Evolutionary conservation across 2,113 vertebrate genomes (phyloP).

Genomic region (Poecilia latipinna): DNA sequence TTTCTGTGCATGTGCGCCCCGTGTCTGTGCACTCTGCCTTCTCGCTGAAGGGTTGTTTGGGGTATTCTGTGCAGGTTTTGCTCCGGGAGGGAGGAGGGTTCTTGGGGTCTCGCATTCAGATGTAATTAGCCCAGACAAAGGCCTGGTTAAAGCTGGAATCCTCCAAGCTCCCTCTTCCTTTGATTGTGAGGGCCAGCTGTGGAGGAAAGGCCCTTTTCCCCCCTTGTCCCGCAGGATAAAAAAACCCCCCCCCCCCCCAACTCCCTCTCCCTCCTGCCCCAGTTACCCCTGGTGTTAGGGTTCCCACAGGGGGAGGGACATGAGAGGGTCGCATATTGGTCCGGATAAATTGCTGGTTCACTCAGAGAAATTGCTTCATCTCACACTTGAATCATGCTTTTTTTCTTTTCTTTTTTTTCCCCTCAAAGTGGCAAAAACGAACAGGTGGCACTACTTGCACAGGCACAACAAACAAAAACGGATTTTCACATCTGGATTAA

Average conservation of each 20-base stretch:
- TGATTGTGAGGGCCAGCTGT: conserved; percentile 81
- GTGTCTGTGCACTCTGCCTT: conserved; percentile 48
- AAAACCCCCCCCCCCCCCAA: conserved; percentile 52
- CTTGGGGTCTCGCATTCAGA: conserved; percentile 78
- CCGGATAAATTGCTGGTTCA: conserved; percentile 52
- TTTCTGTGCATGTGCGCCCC: conserved; percentile 41
- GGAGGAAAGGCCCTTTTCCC: conserved; percentile 81
- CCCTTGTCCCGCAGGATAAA: conserved; percentile 76
- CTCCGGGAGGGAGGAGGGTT: conserved; percentile 57
- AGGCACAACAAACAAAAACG: conserved; percentile 17
- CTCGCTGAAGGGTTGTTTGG: conserved; percentile 75
- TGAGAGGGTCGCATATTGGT: conserved; percentile 57
- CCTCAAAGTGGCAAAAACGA: conserved; percentile 21
- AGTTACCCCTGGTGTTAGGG: conserved; percentile 59
- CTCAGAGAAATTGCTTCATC: conserved; percentile 36
- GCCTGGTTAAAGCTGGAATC: conserved; percentile 82
- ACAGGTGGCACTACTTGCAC: conserved; percentile 29
- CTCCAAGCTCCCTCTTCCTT: conserved; percentile 73
- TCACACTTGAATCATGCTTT: conserved; percentile 41
- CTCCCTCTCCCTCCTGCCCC: conserved; percentile 37
- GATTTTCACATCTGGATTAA: conserved; percentile 32
- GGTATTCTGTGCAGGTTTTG: conserved; percentile 73
- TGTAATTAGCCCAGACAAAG: conserved; percentile 81
- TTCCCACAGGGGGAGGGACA: conserved; percentile 78
- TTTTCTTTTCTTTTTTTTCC: conserved; percentile 22